Base-by-base conservation (phyloP, 2,888 invertebrate genomes). In the Apodemia duryi region DNA sequence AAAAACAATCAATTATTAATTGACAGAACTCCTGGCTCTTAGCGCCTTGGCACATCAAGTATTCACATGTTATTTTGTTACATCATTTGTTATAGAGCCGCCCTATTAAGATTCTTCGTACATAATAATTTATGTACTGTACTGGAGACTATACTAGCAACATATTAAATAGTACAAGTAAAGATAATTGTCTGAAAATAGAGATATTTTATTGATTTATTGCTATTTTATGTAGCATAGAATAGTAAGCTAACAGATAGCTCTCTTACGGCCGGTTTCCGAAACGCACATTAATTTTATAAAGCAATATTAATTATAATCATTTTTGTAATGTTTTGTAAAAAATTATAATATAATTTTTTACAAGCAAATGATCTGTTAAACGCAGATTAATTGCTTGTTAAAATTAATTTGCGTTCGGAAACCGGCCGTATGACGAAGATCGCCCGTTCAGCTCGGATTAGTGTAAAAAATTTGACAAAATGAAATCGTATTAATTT, bases 91-190 rank as follows among this genome's bases (percentile, higher is more conserved):
- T 82, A 88, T 85, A 71, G 75, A 77, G 82, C 81, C 77, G 84
- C 81, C 84, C 83, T 85, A 88, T 89, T 89, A 88, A 86, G 79
- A 88, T 90, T 88, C 89, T 83, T 78, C 74, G 81, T 82, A 83
- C 86, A 77, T 83, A 81, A 82, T 84, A 82, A 83, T 85, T 83
- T 84, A 85, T 84, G 74, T 80, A 75, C 71, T 76, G 75, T 75
- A 71, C 75, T 75, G 74, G 72, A 70, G 74, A 77, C 77, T 74
- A 76, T 49, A 76, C 77, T 79, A 77, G 78, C 75, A 78, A 79
- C 77, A 78, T 79, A 85, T 82, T 84, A 83, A 85, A 84, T 82
- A 85, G 84, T 84, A 75, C 73, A 75, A 75, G 71, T 75, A 71
- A 72, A 74, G 76, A 78, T 76, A 77, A 77, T 76, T 78, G 72